Percentiles rank a stretch among this genome's conserved stretches.
Evolutionary conservation across 2,888 invertebrate genomes (phyloP).

Genomic region (Cryptocheilus praepositus): DNA sequence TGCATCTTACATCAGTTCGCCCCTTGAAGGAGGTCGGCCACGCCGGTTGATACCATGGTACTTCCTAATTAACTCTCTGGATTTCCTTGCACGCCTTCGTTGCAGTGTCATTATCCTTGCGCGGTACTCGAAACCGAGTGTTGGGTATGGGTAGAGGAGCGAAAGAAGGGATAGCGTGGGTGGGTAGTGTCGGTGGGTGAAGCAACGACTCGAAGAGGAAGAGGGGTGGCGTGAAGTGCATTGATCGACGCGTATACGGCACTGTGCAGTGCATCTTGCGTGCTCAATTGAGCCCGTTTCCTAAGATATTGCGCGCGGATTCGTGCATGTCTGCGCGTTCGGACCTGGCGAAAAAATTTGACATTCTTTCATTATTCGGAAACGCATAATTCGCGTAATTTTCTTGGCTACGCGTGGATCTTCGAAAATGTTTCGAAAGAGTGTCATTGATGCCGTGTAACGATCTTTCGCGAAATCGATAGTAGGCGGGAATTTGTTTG

Average conservation of each 20-base stretch:
- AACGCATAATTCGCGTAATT: too few relatives aligned
- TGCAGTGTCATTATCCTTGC: slow-evolving; percentile 49
- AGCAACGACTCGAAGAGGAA: neutral
- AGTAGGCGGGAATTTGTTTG: too few relatives aligned
- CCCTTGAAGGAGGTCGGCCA: slow-evolving; percentile 6
- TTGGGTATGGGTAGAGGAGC: slow-evolving; percentile 19
- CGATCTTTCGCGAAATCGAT: too few relatives aligned
- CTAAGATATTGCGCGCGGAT: neutral
- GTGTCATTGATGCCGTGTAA: too few relatives aligned
- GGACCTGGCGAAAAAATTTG: too few relatives aligned
- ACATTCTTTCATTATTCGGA: too few relatives aligned
- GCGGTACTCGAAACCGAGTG: slow-evolving; percentile 26
- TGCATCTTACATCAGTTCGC: slow-evolving; percentile 53
- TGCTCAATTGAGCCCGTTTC: slow-evolving; percentile 12
- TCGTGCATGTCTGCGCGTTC: neutral
- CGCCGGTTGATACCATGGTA: slow-evolving; percentile 45
- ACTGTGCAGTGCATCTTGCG: neutral
- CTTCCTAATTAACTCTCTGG: slow-evolving; percentile 59
- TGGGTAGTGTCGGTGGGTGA: neutral
- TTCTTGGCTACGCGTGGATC: too few relatives aligned
- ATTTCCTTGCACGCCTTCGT: slow-evolving; percentile 53
- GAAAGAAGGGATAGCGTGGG: slow-evolving; percentile 5
- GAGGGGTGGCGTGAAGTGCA: slow-evolving; percentile 22
- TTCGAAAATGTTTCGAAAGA: too few relatives aligned
- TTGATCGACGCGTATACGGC: slow-evolving; percentile 25